Base-by-base conservation (phyloP, 1,140 invertebrate genomes). In the Whitmania pigra region DNA sequence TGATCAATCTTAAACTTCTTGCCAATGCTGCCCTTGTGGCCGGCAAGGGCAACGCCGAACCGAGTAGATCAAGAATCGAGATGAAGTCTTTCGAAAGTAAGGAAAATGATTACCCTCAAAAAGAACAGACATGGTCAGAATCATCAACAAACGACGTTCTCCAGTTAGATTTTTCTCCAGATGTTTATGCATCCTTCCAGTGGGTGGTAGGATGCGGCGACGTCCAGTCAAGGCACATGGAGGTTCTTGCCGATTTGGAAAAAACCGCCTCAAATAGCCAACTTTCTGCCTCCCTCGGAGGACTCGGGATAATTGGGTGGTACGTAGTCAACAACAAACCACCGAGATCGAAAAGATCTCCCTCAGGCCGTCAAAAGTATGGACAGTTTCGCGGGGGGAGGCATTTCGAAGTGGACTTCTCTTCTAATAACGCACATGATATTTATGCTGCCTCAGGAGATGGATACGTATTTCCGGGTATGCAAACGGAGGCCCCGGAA, bases 321-420 rank as follows among this genome's bases (percentile, higher is more conserved):
- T 63, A 63, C 20, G 57, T 63, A 7, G 57, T 63, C 2, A 63
- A 63, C 29, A 11, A 63, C 22, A 63, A 63, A 31, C 57, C 57
- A 31, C 22, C 22, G 57, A 63, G 57, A 15, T 63, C 57, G 18
- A 22, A 20, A 63, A 63, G 57, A 63, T 31, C 22, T 9, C 22
- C 57, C 11, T 31, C 22, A 22, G 18, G 57, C 57, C 22, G 57
- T 31, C 22, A 31, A 13, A 63, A 63, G 15, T 49, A 49, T 49
- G 43, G 43, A 49, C 43, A 49, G 43, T 36, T 36, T 6, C 43
- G 43, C 9, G 43, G 43, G 15, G 43, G 43, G 15, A 49, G 43
- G 43, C 43, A 49, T 49, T 49, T 49, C 13, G 43, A 49, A 49
- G 43, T 49, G 43, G 43, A 49, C 43, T 49, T 49, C 15, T 49